Evolutionary conservation across 2,888 invertebrate genomes (phyloP).

Genomic region (Ganaspis brasiliensis): DNA sequence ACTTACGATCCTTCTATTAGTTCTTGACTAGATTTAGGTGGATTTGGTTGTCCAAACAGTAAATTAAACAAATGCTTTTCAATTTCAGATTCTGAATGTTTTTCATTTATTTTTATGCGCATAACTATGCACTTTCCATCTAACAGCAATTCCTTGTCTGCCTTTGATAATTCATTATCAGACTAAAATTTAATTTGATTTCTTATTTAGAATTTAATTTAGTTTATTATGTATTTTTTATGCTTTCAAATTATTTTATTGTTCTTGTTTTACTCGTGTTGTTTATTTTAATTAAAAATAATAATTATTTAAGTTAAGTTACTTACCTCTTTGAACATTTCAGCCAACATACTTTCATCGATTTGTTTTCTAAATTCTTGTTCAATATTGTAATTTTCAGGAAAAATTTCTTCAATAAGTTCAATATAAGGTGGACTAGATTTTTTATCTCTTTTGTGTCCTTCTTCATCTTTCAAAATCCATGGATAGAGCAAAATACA

Average conservation of each 20-base stretch:
- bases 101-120: conserved; percentile 69
- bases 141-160: conserved; percentile 67
- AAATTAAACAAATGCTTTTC: conserved; percentile 71
- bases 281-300: not conserved
- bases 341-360: conserved; percentile 68
- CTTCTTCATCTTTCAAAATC: conserved; percentile 78
- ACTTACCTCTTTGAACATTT: conserved; percentile 72
- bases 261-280: too few relatives aligned
- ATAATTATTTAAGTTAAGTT: not conserved
- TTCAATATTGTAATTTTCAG: conserved; percentile 69
- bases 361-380: conserved; percentile 74
- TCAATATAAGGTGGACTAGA: conserved; percentile 75
- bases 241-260: too few relatives aligned
- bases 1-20: conserved; percentile 72
- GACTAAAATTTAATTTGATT: conserved; percentile 65
- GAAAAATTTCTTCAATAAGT: conserved; percentile 72
- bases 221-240: conserved; percentile 9
- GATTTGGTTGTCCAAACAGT: conserved; percentile 69
- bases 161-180: conserved; percentile 68
- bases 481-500: conserved; percentile 76
- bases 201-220: too few relatives aligned
- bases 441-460: conserved; percentile 75
- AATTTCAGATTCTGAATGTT: conserved; percentile 69
- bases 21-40: conserved; percentile 64
- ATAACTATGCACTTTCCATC: conserved; percentile 76